Percentiles rank a stretch among this genome's conserved stretches.
These are phyloP conservation scores for Strigamia crassipes DNA, from an alignment of 2,888 invertebrate species.

Conservation along the genomic window DNA sequence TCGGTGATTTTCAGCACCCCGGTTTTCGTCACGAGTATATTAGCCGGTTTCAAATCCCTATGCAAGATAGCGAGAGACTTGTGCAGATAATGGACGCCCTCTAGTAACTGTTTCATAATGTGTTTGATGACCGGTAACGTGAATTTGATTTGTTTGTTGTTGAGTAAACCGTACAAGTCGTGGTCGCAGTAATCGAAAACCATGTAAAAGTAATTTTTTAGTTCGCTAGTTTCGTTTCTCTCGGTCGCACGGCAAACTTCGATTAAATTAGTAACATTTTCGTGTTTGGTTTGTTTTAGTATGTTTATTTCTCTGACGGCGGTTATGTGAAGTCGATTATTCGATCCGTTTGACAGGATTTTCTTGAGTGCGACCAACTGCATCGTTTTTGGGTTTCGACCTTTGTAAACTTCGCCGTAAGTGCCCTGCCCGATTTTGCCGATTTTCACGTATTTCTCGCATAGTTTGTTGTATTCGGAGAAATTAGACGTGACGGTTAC, in stretches of 20 bases:
- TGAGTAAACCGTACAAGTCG: neutral
- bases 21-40: neutral
- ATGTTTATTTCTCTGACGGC: neutral
- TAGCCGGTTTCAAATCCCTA: neutral
- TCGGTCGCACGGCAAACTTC: neutral
- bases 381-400: slow-evolving; percentile 68
- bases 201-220: neutral
- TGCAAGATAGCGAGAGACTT: neutral
- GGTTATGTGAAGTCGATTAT: neutral
- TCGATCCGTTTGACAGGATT: no score
- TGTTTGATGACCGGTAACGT: neutral
- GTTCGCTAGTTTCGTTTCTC: no score
- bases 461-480: no score
- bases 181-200: neutral
- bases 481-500: no score
- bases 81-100: neutral
- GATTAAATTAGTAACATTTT: neutral
- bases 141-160: neutral
- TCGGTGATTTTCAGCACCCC: slow-evolving; percentile 85
- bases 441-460: no score
- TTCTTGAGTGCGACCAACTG: slow-evolving; percentile 90
- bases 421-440: slow-evolving; percentile 65
- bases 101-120: neutral
- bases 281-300: neutral
- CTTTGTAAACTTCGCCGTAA: slow-evolving; percentile 98